Evolutionary conservation across 1,140 invertebrate species (phyloP).

Genomic region (Drosophila eugracilis): DNA sequence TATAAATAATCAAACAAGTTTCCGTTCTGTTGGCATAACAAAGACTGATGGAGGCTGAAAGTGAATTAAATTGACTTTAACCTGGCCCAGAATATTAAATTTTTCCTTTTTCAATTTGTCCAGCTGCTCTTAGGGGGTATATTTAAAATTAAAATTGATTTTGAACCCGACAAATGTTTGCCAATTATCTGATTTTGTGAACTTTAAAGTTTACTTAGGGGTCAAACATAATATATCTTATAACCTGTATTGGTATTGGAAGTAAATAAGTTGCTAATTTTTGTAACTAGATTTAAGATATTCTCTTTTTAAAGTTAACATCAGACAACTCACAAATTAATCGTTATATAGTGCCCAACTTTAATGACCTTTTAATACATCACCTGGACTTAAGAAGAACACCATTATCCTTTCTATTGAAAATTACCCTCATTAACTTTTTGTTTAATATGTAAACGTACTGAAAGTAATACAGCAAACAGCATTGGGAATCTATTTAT

Average conservation of each 20-base stretch:
- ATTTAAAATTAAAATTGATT: slow-evolving; percentile 30
- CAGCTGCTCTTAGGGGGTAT: neutral
- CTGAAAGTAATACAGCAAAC: neutral
- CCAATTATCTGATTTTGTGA: neutral
- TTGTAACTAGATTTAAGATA: too few species aligned
- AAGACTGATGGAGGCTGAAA: slow-evolving; percentile 42
- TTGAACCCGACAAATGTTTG: slow-evolving; percentile 5
- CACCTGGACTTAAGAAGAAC: too few species aligned
- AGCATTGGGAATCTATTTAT: slow-evolving; percentile 23
- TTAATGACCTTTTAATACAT: too few species aligned
- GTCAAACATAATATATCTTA: neutral
- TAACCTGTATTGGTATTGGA: too few species aligned
- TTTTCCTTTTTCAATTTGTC: neutral
- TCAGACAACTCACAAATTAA: too few species aligned
- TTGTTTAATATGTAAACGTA: neutral
- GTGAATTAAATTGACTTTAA: slow-evolving; percentile 43
- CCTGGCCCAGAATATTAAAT: slow-evolving; percentile 38
- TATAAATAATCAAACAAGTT: slow-evolving; percentile 44
- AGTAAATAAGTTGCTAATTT: too few species aligned
- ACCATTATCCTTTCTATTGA: neutral
- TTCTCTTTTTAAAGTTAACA: too few species aligned
- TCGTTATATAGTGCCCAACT: too few species aligned
- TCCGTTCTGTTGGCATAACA: slow-evolving; percentile 21
- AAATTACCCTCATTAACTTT: neutral
- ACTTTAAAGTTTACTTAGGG: neutral